Conservation (phyloP, 2,113 vertebrate genomes). For the Scomber colias region DNA sequence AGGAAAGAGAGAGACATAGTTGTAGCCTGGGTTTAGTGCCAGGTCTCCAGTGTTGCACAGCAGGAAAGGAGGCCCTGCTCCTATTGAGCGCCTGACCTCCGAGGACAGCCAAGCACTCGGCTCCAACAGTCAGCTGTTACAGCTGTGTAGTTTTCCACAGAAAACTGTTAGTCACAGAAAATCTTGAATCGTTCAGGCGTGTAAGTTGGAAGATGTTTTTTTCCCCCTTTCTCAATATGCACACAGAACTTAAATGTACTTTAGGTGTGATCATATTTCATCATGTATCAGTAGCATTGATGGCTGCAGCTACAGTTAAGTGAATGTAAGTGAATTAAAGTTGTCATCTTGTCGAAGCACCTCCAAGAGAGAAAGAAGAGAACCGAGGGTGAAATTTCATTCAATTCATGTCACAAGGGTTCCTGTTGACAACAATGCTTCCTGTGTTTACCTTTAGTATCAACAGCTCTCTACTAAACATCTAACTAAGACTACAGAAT, state of each 20-base stretch:
- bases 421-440: not conserved
- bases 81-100: constrained; percentile 69
- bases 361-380: not conserved
- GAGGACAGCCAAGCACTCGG: constrained; percentile 55
- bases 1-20: constrained; percentile 14
- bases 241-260: not conserved
- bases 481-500: constrained; percentile 40
- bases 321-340: not conserved
- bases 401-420: not conserved
- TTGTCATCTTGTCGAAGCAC: not conserved
- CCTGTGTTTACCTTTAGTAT: constrained; percentile 29
- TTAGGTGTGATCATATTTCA: not conserved
- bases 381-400: not conserved
- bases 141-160: constrained; percentile 63
- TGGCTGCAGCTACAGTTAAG: not conserved
- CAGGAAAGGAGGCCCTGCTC: constrained; percentile 65
- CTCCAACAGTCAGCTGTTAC: constrained; percentile 65
- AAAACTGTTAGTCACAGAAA: constrained; percentile 55
- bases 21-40: constrained; percentile 41
- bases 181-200: constrained; percentile 10
- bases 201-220: not conserved
- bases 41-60: constrained; percentile 71
- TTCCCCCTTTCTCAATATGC: not conserved
- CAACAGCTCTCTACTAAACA: constrained; percentile 20
- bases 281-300: not conserved